Evolutionary conservation across 2,888 invertebrate species (phyloP).

Genomic region (Euphydryas editha): DNA sequence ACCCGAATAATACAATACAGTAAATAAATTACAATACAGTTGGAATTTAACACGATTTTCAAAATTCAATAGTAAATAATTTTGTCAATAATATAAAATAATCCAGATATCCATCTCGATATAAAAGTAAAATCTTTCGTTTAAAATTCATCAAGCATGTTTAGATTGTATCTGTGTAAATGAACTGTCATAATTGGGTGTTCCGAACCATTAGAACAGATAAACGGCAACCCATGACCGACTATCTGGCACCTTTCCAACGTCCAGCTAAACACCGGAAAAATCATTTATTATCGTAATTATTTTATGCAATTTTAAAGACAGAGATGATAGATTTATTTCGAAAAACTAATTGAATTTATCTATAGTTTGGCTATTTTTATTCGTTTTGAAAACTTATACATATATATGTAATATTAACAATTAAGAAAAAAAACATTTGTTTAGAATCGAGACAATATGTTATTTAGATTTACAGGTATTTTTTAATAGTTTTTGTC

Average conservation of each 20-base stretch:
- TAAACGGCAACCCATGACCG: slow-evolving; percentile 40
- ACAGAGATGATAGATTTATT: slow-evolving; percentile 30
- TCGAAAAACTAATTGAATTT: slow-evolving; percentile 31
- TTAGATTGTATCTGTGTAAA: slow-evolving; percentile 47
- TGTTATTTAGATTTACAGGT: neutral
- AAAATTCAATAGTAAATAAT: neutral
- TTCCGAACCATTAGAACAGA: slow-evolving; percentile 61
- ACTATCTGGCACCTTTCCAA: slow-evolving; percentile 48
- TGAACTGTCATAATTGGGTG: slow-evolving; percentile 67
- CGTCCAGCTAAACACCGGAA: slow-evolving; percentile 32
- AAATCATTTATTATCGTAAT: slow-evolving; percentile 43
- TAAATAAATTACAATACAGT: too few species aligned
- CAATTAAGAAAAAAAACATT: neutral
- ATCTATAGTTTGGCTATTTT: too few species aligned
- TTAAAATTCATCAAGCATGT: slow-evolving; percentile 37
- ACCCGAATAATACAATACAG: too few species aligned
- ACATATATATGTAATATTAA: neutral
- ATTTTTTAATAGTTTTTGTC: neutral
- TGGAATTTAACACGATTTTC: too few species aligned
- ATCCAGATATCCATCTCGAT: neutral
- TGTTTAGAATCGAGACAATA: neutral
- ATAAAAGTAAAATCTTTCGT: slow-evolving; percentile 29
- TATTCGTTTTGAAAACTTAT: too few species aligned
- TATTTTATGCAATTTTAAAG: slow-evolving; percentile 33
- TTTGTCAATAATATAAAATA: neutral